Evolutionary conservation across 2,888 invertebrate species (phyloP).

Genomic region (Harmothoe impar): DNA sequence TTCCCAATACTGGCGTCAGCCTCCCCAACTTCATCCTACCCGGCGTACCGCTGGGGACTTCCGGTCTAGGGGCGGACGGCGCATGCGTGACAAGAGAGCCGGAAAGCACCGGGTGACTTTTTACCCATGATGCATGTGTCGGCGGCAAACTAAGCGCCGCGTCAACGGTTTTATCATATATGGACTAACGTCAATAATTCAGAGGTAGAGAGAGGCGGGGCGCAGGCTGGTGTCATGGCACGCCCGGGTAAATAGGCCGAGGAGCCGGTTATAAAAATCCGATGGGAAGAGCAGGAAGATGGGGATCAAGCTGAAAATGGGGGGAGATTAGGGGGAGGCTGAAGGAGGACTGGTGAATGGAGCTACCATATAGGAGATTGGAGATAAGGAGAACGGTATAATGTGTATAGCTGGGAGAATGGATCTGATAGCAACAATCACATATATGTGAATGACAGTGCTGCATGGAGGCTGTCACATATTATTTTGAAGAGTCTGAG

Average conservation of each 20-base stretch:
- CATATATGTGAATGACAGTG: no score
- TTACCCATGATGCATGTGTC: conserved; percentile 41
- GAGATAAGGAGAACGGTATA: not conserved
- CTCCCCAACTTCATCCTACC: no score
- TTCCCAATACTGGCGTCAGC: no score
- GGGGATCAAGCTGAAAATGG: not conserved
- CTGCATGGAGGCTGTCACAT: no score
- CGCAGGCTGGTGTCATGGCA: not conserved
- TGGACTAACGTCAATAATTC: conserved; percentile 49
- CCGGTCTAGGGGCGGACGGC: not conserved
- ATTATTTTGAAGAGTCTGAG: no score
- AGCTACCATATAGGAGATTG: not conserved
- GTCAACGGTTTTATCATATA: conserved; percentile 46
- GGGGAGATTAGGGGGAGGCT: not conserved
- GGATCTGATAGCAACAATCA: no score
- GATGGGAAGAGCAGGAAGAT: not conserved
- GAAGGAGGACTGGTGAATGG: no score
- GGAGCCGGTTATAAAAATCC: not conserved
- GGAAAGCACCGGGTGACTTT: conserved; percentile 48
- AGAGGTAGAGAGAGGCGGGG: conserved; percentile 6
- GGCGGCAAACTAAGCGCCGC: conserved; percentile 29
- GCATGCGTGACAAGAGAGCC: not conserved
- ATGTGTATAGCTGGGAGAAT: no score
- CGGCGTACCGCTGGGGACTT: not conserved
- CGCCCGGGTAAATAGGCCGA: not conserved